Evolutionary conservation across 2,888 invertebrate genomes (phyloP).

Genomic region (Leptinotarsa peninsularis): DNA sequence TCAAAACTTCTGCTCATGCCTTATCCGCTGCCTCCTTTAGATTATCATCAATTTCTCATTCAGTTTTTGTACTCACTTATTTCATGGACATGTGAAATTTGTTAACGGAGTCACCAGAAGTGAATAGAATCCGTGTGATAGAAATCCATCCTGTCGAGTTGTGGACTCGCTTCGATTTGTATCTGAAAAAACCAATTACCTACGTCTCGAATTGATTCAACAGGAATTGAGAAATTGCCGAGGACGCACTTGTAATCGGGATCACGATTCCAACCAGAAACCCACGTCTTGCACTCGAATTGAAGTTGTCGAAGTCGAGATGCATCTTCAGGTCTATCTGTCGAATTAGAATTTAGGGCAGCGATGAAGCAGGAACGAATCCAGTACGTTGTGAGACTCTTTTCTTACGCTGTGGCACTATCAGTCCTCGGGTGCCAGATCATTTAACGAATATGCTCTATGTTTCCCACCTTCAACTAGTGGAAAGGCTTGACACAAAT

Average conservation of each 20-base stretch:
- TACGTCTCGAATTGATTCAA: background rate
- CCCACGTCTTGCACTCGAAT: conserved; percentile 1
- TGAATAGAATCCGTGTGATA: background rate
- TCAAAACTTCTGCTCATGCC: no score
- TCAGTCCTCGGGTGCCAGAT: no score
- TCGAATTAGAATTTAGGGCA: background rate
- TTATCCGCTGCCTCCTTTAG: no score
- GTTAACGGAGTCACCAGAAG: background rate
- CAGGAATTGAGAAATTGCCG: conserved; percentile 1
- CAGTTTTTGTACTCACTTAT: no score
- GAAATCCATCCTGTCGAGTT: background rate
- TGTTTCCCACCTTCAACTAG: no score
- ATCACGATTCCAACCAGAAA: conserved; percentile 1
- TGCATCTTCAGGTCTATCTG: conserved; percentile 7
- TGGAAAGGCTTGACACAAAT: no score
- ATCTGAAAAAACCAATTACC: conserved; percentile 7
- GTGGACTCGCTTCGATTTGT: background rate
- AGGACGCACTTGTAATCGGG: conserved; percentile 2
- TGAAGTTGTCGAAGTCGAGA: conserved; percentile 8
- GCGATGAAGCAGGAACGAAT: background rate
- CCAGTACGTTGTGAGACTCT: no score
- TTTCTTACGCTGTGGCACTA: no score
- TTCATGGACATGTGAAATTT: no score
- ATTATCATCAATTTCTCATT: no score
- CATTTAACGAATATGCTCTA: no score